Percentiles rank a stretch among this genome's conserved stretches.
phyloP scores from a whole-genome alignment of 2,113 vertebrate species.

The Atrichornis clamosus region DNA sequence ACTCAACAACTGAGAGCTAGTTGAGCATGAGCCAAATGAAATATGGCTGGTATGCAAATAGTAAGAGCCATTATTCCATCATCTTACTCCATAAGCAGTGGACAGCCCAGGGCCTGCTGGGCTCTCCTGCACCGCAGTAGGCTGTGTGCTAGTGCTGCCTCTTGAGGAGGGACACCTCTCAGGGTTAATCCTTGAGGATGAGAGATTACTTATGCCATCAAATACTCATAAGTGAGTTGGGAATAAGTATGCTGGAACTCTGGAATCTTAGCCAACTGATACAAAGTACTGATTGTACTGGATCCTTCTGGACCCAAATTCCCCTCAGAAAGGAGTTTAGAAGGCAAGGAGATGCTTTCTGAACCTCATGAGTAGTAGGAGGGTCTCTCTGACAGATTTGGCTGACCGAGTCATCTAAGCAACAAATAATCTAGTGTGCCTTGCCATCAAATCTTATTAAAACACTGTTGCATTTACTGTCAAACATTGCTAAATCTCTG shows the following conservation, averaged over 20 bases:
- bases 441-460: neutral
- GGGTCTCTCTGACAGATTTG: neutral
- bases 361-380: neutral
- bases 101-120: neutral
- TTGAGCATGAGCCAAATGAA: neutral
- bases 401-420: neutral
- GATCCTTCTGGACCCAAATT: neutral
- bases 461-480: neutral
- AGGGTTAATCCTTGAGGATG: neutral
- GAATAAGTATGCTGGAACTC: neutral
- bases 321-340: neutral
- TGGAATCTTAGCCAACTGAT: neutral
- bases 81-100: neutral
- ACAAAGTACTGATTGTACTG: neutral
- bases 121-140: neutral
- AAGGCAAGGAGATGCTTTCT: neutral
- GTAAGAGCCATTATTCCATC: neutral
- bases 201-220: neutral
- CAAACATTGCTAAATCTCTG: too few relatives aligned
- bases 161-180: neutral
- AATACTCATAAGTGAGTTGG: neutral
- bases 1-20: neutral
- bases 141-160: neutral
- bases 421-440: neutral
- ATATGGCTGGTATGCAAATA: neutral